Base-by-base conservation (phyloP, 2,888 invertebrate species). In the Parasteatoda lunata region DNA sequence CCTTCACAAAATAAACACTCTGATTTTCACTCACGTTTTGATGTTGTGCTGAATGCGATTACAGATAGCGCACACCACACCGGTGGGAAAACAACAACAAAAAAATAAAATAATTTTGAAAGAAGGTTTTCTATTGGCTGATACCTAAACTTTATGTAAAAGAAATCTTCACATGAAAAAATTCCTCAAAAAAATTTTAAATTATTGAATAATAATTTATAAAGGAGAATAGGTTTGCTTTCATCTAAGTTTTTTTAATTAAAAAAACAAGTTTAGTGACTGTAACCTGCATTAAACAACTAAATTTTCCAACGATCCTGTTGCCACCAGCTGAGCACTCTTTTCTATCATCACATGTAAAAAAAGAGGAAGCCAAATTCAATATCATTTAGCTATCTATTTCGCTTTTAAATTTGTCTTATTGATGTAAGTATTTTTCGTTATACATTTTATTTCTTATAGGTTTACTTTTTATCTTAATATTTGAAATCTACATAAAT, bases 21-120 rank as follows among this genome's bases (percentile, higher is more conserved):
- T 69, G 45, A 69, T 77, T 71, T 70, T 70, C 52, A n/a, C 77
- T 80, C 85, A 77, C 80, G 80, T 85, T 85, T 84, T 86, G 71
- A 52, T 59, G 77, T 66, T 73, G 76, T 71, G 83, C 71, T 76
- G 80, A 71, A 15, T 59, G n/a, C 77, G 68, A 66, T 30, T 30
- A 77, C 76, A 59, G 59, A 59, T 59, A 59, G 30, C 2, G 75
- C 76, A 80, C 77, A 79, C 70, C 75, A 70, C 80, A 86, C 85
- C 85, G 85, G 85, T 66, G 59, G 79, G 69, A 84, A 69, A 83
- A 78, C 70, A 75, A 54, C 72, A 85, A 86, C 65, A 65, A 45
- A 71, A n/a, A 70, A 48, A 30, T 30, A 49, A 81, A 47, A 66
- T 51, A 51, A 59, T 49, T 48, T 59, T 71, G 80, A 77, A 64